phyloP scores from a whole-genome alignment of 1,140 invertebrate species.

The Philopotamus ludificatus region DNA sequence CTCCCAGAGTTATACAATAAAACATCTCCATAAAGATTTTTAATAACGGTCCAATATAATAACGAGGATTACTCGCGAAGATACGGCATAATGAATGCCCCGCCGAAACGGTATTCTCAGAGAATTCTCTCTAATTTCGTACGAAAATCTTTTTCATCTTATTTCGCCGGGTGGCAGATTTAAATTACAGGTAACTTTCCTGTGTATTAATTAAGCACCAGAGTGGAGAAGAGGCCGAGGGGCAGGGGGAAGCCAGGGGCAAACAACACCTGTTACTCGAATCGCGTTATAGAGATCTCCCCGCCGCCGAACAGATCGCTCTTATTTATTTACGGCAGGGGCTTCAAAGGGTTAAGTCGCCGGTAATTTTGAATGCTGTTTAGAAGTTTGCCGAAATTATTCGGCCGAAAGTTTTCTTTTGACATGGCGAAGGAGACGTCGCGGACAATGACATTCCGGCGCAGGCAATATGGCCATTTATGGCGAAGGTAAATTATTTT shows the following conservation, averaged over 20 bases:
- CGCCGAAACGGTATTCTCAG: not conserved
- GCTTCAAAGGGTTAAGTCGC: not conserved
- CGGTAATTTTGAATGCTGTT: no score
- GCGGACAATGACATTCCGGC: not conserved
- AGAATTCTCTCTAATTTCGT: not conserved
- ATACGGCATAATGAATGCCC: no score
- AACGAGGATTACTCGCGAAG: no score
- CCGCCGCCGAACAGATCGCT: not conserved
- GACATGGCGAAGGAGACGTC: not conserved
- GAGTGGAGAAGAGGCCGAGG: not conserved
- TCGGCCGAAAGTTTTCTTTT: not conserved
- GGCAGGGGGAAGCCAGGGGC: not conserved
- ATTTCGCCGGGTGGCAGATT: not conserved
- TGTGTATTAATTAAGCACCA: conserved; percentile 13
- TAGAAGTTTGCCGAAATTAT: no score
- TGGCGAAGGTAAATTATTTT: conserved; percentile 20
- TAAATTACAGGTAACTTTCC: conserved; percentile 10
- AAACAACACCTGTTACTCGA: not conserved
- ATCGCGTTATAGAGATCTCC: not conserved
- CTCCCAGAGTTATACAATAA: no score
- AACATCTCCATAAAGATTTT: no score
- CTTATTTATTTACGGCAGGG: not conserved
- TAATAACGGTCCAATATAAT: no score
- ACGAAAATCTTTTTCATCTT: not conserved
- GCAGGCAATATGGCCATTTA: not conserved